A percentile compares a stretch with the other conserved stretches of the same genome.
These are phyloP conservation scores for Trissonchulus latispiculum DNA, from an alignment of 2,888 invertebrate genomes.

Conservation along the genomic window DNA sequence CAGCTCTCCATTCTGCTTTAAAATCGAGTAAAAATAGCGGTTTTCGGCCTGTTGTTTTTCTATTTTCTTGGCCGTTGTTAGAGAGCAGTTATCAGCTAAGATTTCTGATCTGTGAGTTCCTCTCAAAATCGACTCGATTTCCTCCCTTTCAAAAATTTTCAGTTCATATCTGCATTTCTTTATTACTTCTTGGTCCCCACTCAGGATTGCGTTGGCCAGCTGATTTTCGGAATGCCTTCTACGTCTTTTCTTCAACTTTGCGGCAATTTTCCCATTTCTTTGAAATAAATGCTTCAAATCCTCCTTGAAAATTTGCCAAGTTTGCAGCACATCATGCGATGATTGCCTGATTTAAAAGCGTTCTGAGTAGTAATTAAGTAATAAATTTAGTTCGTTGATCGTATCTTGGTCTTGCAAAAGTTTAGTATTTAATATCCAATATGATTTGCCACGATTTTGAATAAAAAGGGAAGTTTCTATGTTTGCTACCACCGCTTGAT, in stretches of 20 bases:
- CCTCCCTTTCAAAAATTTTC: too few species aligned
- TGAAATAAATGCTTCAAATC: not conserved
- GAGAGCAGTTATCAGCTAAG: not conserved
- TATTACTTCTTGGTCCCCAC: too few species aligned
- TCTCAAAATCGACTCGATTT: not conserved
- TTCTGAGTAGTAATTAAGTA: not conserved
- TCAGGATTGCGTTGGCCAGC: too few species aligned
- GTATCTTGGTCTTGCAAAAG: not conserved
- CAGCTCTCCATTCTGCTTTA: too few species aligned
- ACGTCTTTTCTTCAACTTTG: not conserved
- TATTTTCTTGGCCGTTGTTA: not conserved
- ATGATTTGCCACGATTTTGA: not conserved
- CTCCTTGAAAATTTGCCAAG: not conserved
- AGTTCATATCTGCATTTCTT: too few species aligned
- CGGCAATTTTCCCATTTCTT: not conserved
- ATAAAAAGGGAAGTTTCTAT: not conserved
- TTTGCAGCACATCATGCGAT: not conserved
- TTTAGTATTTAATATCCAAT: conserved; percentile 15
- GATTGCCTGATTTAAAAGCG: not conserved
- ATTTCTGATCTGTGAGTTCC: not conserved
- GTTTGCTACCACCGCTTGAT: not conserved
- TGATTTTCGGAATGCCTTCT: too few species aligned
- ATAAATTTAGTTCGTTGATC: not conserved
- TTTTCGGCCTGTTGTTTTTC: not conserved
- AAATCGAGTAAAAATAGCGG: not conserved